These are phyloP conservation scores for Bombyx huttoni DNA, from an alignment of 2,888 invertebrate genomes.

Conservation along the genomic window DNA sequence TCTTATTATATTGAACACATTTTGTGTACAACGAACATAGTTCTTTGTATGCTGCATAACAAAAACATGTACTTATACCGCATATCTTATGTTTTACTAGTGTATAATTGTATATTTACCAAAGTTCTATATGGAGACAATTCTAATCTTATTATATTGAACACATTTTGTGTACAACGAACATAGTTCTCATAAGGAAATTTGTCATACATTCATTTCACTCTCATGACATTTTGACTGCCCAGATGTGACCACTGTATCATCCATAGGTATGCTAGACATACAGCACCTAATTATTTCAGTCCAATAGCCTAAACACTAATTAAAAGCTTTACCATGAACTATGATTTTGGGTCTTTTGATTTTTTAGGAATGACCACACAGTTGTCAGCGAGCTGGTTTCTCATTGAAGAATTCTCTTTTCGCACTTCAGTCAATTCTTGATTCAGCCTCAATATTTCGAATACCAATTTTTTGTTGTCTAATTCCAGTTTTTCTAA, in stretches of 20 bases:
- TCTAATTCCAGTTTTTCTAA: constrained; percentile 69
- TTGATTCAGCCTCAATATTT: constrained; percentile 79
- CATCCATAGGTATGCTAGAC: not conserved
- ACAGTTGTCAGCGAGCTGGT: constrained; percentile 77
- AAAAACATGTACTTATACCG: too few relatives aligned
- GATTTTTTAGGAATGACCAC: constrained; percentile 51
- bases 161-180: not conserved
- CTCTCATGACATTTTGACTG: not conserved
- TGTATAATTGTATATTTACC: not conserved
- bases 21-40: not conserved
- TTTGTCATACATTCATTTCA: not conserved
- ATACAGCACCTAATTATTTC: constrained; percentile 26
- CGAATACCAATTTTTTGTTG: constrained; percentile 79
- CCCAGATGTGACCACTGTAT: not conserved
- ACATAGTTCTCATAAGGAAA: not conserved
- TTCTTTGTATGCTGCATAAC: too few relatives aligned
- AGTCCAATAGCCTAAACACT: constrained; percentile 13
- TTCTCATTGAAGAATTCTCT: constrained; percentile 80
- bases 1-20: not conserved
- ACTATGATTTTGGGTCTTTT: constrained; percentile 53
- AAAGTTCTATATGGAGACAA: not conserved
- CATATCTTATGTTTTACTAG: not conserved
- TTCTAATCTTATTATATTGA: not conserved
- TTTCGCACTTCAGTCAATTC: constrained; percentile 81
- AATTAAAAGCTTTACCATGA: constrained; percentile 6